phyloP scores from a whole-genome alignment of 2,113 vertebrate species.

The Romanogobio albipinnatus region DNA sequence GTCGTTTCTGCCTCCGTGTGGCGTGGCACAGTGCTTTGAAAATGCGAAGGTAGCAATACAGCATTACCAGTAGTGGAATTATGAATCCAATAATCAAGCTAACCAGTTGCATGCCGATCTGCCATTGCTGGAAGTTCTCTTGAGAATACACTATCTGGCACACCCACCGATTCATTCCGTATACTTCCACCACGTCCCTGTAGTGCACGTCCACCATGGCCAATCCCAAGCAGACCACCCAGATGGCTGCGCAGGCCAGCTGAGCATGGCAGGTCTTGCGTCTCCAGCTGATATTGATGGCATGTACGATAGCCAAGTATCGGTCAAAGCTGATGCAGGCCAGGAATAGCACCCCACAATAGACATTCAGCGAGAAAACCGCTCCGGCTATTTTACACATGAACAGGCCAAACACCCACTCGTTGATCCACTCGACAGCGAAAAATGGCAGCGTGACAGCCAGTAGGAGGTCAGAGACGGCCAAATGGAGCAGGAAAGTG shows the following conservation, averaged over 20 bases:
- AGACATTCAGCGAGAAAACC: constrained; percentile 79
- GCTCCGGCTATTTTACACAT: constrained; percentile 78
- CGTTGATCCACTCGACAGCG: constrained; percentile 71
- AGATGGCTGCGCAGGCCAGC: constrained; percentile 73
- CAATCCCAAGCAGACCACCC: constrained; percentile 72
- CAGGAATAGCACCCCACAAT: constrained; percentile 81
- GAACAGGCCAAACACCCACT: constrained; percentile 76
- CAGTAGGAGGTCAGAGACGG: constrained; percentile 84
- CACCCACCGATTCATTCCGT: not conserved
- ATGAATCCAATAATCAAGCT: constrained; percentile 76
- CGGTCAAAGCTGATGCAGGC: constrained; percentile 84
- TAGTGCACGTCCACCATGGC: constrained; percentile 73
- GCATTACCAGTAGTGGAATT: constrained; percentile 78
- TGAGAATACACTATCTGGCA: constrained; percentile 66
- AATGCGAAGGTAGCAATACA: constrained; percentile 81
- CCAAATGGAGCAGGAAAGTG: constrained; percentile 87
- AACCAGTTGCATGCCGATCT: constrained; percentile 69
- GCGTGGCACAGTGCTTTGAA: constrained; percentile 75
- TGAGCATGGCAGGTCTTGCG: constrained; percentile 74
- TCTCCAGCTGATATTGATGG: constrained; percentile 70
- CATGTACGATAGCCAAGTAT: constrained; percentile 81
- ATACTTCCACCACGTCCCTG: constrained; percentile 55
- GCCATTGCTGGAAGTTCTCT: constrained; percentile 64
- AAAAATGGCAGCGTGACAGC: constrained; percentile 84
- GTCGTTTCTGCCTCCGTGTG: constrained; percentile 73